Evolutionary conservation across 2,888 invertebrate species (phyloP).

Genomic region (Lithophane socia): DNA sequence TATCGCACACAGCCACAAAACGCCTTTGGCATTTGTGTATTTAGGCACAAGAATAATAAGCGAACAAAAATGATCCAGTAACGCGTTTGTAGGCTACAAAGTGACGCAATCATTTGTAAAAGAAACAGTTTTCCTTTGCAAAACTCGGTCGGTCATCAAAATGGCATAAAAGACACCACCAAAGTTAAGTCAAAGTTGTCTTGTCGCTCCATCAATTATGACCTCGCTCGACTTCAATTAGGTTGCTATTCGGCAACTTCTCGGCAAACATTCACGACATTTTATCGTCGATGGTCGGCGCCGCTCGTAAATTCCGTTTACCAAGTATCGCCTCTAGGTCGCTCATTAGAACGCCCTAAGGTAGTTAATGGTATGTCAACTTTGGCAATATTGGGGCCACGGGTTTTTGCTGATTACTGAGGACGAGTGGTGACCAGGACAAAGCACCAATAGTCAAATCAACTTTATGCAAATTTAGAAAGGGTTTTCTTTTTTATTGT

Average conservation of each 20-base stretch:
- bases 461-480: conserved; percentile 25
- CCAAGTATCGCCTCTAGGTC: conserved; percentile 45
- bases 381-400: conserved; percentile 39
- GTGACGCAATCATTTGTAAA: conserved; percentile 13
- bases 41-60: conserved; percentile 5
- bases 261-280: conserved; percentile 52
- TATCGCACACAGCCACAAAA: background rate
- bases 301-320: conserved; percentile 63
- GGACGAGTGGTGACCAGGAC: conserved; percentile 13
- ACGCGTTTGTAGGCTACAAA: background rate
- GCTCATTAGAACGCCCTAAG: conserved; percentile 59
- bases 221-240: conserved; percentile 58
- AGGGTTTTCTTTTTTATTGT: conserved; percentile 16
- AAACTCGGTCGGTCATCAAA: conserved; percentile 38
- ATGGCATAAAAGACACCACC: conserved; percentile 41
- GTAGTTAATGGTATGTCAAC: conserved; percentile 56
- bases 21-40: conserved; percentile 11
- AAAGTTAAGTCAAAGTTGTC: conserved; percentile 50
- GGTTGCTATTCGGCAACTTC: conserved; percentile 45
- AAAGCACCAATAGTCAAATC: conserved; percentile 17
- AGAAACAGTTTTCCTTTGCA: conserved; percentile 14
- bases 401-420: conserved; percentile 50
- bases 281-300: conserved; percentile 50
- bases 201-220: conserved; percentile 59
- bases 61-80: conserved; percentile 5